Evolutionary conservation across 2,888 invertebrate species (phyloP), one percentile per base, ranked within the genome.

Genomic region (Leptinotarsa tumamoca): DNA sequence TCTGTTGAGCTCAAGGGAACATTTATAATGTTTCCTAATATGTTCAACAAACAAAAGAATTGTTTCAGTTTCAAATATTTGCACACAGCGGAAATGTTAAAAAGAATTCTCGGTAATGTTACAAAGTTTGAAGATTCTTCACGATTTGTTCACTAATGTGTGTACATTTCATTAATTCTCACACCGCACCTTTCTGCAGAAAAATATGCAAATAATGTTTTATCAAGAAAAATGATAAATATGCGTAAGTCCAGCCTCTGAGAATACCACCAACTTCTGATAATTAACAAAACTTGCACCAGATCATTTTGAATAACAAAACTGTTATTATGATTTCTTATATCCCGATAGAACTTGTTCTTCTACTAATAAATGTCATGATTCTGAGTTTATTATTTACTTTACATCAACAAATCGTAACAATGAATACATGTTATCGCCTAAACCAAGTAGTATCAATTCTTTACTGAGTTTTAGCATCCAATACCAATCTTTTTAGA

Each of bases 31-130:
- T 70, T 71, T 67, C 50, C 15, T 50, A 58, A 54, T 51, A 71
- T 49, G 23, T 56, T 71, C n/a, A 54, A 56, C 56, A 71, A 74
- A 71, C 71, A 73, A 71, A 58, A 58, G 49, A 67, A 71, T 71
- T 74, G 74, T 67, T 21, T 18, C n/a, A 18, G 58, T 58, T 56
- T 66, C 51, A 67, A 74, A 70, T 77, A 63, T 74, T 72, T 74
- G 51, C 49, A 54, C 66, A 67, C 52, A 71, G 15, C 71, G 73
- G 73, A 74, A 73, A 74, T 61, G 74, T 23, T 27, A 43, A 69
- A 58, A 58, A 71, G 50, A 27, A 43, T 27, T 33, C n/a, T 52
- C 17, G 27, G 51, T 50, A 58, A 54, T 15, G 43, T 54, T 69
- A 43, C 51, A 23, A 50, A 54, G 61, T 74, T 68, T 58, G 50